Evolutionary conservation across 2,888 invertebrate species (phyloP), one percentile per base, ranked within the genome.

Genomic region (Lasioglossum morio): DNA sequence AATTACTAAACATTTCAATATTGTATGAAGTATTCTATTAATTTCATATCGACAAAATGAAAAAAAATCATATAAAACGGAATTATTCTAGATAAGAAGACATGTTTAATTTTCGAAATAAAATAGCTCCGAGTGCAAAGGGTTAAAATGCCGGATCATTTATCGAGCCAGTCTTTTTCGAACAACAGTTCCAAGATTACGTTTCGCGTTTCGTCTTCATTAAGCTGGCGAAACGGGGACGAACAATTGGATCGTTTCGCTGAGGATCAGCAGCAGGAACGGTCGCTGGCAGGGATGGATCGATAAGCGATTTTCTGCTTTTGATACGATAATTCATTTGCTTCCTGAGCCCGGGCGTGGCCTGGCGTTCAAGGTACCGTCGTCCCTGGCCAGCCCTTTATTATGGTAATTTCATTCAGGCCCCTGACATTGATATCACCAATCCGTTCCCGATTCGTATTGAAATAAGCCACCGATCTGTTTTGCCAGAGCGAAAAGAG

Each of bases 401-500:
- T 94, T 94, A 94, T 94, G 94, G 91, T 94, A 94, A 94, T 94
- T 92, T 90, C 91, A 93, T 93, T 93, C 92, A 84, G 81, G 66
- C 78, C 57, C 81, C 84, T 87, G 92, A 91, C 92, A 91, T 90
- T 92, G 91, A 93, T 92, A 92, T 93, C 91, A 89, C 83, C 91
- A 91, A 93, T 94, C 92, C 92, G 91, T 92, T 91, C 90, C 93
- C 93, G 92, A 94, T 93, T 93, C 92, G 91, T 92, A 92, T 92
- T 91, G 92, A 91, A 92, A 92, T 92, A 92, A 93, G 91, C 89
- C 87, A 80, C 16, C 89, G 89, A 90, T 91, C 88, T 88, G 82
- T 87, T 78, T 81, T 48, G 87, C 72, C 53, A 34, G 72, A 27
- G 66, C 63, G 76, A 81, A 82, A 81, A 72, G 76, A 27, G 74